Base-by-base conservation (phyloP, 2,797 vertebrate genomes). In the Acridotheres tristis region DNA sequence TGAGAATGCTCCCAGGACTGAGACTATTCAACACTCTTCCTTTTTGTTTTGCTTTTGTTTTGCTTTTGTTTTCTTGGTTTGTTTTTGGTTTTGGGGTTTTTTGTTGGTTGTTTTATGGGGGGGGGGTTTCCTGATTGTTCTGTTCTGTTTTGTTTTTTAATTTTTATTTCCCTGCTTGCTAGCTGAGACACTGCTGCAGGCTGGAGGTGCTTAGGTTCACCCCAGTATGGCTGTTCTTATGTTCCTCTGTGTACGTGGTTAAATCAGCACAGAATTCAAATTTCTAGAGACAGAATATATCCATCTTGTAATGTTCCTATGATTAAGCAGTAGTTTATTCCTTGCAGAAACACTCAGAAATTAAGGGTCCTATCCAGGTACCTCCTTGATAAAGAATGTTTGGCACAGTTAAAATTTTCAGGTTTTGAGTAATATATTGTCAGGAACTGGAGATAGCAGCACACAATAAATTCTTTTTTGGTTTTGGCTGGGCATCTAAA, bases 381-480 rank as follows among this genome's bases (percentile, higher is more conserved):
- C 93, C 87, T 97, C 94, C 96, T 96, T 96, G 88, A 94, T 94
- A 95, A 97, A 94, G 90, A 97, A 98, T 97, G 89, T 91, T 97
- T 98, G 96, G 96, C 97, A 96, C 89, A 82, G 93, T 76, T 79
- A 86, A 94, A 92, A 84, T 95, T 88, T 95, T 81, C 90, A 91
- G 75, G 45, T 93, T 96, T 96, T 95, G 89, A 96, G 79, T 94
- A 94, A 95, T 92, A 59, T 77, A 93, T 94, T 93, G 40, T 92
- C 88, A 97, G 89, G 71, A 88, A 71, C 92, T 96, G 86, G 89
- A 97, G 96, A 96, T 87, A 96, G 75, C 48, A 75, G 88, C 96
- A 85, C 66, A 47, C 47, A 85, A 85, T 97, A 94, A 93, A 78
- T 88, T 72, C 55, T 53, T 36, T 72, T 55, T 55, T 74, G 45